A percentile compares a stretch with the other conserved stretches of the same genome.
Evolutionary conservation across 1,140 invertebrate species (phyloP).

Genomic region (Hycleus phaleratus): DNA sequence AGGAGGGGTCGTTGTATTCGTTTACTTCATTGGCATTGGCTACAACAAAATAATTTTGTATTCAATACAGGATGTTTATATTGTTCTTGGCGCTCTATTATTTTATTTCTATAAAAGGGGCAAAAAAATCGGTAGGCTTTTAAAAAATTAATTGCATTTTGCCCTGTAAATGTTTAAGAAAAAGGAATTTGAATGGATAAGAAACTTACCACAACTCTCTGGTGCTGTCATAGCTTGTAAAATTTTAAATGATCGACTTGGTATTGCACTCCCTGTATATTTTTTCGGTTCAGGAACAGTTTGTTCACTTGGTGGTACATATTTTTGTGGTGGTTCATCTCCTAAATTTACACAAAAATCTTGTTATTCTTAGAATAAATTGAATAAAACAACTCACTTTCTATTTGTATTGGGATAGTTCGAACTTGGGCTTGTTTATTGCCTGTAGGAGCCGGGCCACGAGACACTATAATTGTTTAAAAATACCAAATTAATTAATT

Average conservation of each 20-base stretch:
- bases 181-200: background rate
- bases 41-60: conserved; percentile 34
- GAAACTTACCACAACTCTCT: conserved; percentile 34
- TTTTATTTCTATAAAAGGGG: background rate
- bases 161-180: background rate
- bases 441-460: conserved; percentile 4
- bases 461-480: conserved; percentile 5
- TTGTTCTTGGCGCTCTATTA: background rate
- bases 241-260: conserved; percentile 77
- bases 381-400: conserved; percentile 25
- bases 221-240: conserved; percentile 71
- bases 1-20: conserved; percentile 30
- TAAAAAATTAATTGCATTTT: conserved; percentile 7
- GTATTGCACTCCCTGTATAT: conserved; percentile 76
- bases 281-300: conserved; percentile 63
- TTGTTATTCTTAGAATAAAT: background rate
- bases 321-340: conserved; percentile 43
- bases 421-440: conserved; percentile 23
- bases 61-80: background rate
- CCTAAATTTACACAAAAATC: conserved; percentile 20
- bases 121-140: conserved; percentile 19
- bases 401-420: conserved; percentile 35
- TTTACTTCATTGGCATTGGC: conserved; percentile 34
- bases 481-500: background rate
- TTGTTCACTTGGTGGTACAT: conserved; percentile 60